Evolutionary conservation across 2,113 vertebrate species (phyloP), one percentile per base, ranked within the genome.

Genomic region (Platysteira castanea): DNA sequence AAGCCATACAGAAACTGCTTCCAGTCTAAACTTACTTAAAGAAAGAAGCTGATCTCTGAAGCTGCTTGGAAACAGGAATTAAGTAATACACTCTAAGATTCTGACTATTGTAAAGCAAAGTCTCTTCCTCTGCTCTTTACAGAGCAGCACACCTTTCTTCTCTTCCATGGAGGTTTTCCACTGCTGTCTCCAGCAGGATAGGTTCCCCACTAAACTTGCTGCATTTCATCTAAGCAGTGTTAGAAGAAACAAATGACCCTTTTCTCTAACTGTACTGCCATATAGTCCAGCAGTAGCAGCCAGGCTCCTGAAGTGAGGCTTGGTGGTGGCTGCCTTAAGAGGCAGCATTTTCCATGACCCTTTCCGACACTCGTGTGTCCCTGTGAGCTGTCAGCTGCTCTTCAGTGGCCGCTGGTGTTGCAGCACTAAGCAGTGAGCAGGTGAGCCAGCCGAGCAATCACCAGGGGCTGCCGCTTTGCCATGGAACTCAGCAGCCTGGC

Each of bases 401-500:
- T 1, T 9, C n/a, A 10, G 26, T 2, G 37, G 14, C 23, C 3
- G 1, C 33, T 7, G 53, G 20, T 17, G 73, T 5, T 7, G 64
- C 20, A 16, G 21, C 33, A 8, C 85, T 98, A 98, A 16, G 96
- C 93, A 8, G 98, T 42, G 5, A 99, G 98, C 39, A 99, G 98
- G 30, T 96, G 97, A 26, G 98, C 98, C 39, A 99, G 98, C 30
- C 93, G 98, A 41, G 99, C 98, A 13, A 99, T 98, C 84, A 99
- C 97, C 52, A 99, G 96, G 2, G 99, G 98, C 90, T 99, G 99
- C 65, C 93, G 97, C 82, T 98, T 98, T 13, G 97, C 98, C 10
- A 99, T 96, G 28, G 97, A 89, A 9, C 96, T 98, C 87, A 99
- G 86, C 61, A 99, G 97, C 82, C 97, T 96, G 15, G 98, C 54